These are phyloP conservation scores for Miltochrista miniata DNA, from an alignment of 2,888 invertebrate genomes.

Conservation along the genomic window DNA sequence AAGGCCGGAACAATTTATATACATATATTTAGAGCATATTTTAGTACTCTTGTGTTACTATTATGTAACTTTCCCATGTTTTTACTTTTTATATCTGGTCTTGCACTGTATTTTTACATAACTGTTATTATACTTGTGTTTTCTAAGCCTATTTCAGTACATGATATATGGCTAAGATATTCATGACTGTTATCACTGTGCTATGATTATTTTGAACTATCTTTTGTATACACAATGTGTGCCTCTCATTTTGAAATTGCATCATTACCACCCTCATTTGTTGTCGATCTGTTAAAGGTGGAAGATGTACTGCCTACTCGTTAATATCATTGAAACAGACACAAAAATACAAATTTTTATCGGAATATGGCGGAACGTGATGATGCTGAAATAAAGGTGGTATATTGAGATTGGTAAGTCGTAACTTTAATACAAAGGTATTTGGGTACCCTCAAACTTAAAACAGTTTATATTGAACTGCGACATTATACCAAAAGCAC, in stretches of 20 bases:
- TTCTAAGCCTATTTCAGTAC: slow-evolving; percentile 1
- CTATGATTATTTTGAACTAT: slow-evolving; percentile 42
- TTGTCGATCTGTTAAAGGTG: slow-evolving; percentile 81
- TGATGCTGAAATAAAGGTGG: slow-evolving; percentile 44
- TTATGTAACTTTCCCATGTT: slow-evolving; percentile 33
- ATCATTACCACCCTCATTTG: slow-evolving; percentile 57
- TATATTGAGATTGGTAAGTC: slow-evolving; percentile 52
- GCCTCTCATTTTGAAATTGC: slow-evolving; percentile 60
- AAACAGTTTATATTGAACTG: no score
- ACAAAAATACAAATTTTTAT: slow-evolving; percentile 44
- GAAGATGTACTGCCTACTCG: slow-evolving; percentile 50
- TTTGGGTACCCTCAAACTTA: slow-evolving; percentile 33
- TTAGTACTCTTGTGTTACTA: slow-evolving; percentile 34
- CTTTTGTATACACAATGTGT: slow-evolving; percentile 49
- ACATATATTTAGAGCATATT: slow-evolving; percentile 12
- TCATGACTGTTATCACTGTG: slow-evolving; percentile 6
- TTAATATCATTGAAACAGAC: slow-evolving; percentile 47
- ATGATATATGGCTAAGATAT: neutral
- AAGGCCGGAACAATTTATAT: slow-evolving; percentile 27
- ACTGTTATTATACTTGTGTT: slow-evolving; percentile 16
- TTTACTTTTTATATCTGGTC: slow-evolving; percentile 31
- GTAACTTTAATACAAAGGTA: slow-evolving; percentile 25
- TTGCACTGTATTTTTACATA: slow-evolving; percentile 34
- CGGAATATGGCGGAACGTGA: slow-evolving; percentile 40
- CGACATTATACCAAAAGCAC: no score